These are phyloP conservation scores for Cataglyphis cursor DNA, from an alignment of 2,888 invertebrate genomes.

Conservation along the genomic window DNA sequence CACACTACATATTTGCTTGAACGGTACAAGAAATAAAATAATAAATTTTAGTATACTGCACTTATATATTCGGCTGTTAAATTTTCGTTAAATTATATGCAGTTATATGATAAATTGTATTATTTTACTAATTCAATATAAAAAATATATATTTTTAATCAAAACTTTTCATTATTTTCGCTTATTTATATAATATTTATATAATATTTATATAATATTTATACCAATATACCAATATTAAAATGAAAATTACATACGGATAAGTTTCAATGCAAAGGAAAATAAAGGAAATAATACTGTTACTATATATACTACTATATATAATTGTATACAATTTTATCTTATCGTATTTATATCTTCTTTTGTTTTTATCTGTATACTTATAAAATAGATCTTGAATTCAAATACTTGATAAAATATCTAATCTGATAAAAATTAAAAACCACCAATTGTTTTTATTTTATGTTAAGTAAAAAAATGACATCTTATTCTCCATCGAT, in stretches of 20 bases:
- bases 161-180: background rate
- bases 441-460: background rate
- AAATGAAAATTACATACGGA: background rate
- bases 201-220: no score
- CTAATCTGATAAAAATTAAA: background rate
- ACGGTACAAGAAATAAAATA: background rate
- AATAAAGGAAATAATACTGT: no score
- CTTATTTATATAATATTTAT: background rate
- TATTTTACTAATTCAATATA: background rate
- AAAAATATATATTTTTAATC: background rate
- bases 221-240: background rate
- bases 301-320: no score
- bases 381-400: background rate
- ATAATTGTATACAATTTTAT: no score
- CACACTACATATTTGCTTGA: background rate
- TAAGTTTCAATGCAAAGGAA: no score
- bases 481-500: background rate
- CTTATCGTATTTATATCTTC: no score
- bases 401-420: background rate
- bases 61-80: background rate
- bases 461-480: background rate
- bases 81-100: background rate
- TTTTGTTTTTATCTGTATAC: background rate
- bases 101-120: background rate
- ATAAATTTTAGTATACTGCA: background rate